These are phyloP conservation scores for Zosterops japonicus DNA, from an alignment of 2,113 vertebrate genomes.

Conservation along the genomic window DNA sequence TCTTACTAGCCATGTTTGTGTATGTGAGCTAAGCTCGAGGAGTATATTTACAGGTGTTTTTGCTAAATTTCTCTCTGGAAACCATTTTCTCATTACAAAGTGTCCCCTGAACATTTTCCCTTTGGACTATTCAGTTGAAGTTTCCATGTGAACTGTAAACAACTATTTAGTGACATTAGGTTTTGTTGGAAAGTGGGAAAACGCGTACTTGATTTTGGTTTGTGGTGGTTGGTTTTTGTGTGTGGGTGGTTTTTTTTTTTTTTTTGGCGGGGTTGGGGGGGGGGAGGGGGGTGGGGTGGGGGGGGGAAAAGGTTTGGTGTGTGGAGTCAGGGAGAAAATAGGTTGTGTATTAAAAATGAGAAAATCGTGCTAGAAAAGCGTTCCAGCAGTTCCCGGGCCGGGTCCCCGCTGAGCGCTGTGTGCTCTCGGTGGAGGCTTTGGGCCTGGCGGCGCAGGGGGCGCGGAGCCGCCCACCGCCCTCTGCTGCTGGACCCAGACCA, in stretches of 20 bases:
- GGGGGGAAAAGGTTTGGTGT: no score
- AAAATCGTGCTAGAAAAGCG: not conserved
- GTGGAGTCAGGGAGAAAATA: not conserved
- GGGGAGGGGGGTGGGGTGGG: no score
- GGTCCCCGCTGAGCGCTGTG: rapidly evolving
- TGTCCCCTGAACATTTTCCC: not conserved
- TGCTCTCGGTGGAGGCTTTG: rapidly evolving
- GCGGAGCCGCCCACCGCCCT: not conserved
- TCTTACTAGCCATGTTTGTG: not conserved
- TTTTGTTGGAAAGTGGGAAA: not conserved
- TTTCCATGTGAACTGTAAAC: not conserved
- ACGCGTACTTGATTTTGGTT: not conserved
- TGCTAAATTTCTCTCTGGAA: not conserved
- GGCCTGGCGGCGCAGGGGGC: rapidly evolving
- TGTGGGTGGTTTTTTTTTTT: no score
- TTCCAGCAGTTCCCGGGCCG: rapidly evolving
- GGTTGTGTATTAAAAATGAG: not conserved
- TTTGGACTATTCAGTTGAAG: not conserved
- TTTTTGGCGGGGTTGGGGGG: no score
- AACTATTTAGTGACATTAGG: not conserved
- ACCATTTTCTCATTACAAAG: not conserved
- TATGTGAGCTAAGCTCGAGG: not conserved
- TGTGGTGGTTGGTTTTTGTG: no score
- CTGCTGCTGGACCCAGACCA: not conserved
- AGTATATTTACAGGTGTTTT: not conserved